Evolutionary conservation across 2,113 vertebrate species (phyloP).

Genomic region (Notarius lentiginosus): DNA sequence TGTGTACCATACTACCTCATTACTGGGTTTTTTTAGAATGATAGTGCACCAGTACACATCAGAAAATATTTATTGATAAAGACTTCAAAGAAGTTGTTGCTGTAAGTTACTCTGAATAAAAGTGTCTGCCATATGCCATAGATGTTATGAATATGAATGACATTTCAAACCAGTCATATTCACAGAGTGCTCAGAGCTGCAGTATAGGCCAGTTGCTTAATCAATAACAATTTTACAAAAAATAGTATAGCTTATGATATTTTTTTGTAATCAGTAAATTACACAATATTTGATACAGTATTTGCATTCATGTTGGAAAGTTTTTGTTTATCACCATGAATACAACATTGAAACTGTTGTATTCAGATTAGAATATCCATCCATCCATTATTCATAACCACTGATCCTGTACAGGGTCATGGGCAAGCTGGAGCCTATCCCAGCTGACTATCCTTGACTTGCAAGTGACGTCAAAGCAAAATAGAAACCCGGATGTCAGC

Average conservation of each 20-base stretch:
- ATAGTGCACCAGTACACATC: neutral
- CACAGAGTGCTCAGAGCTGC: neutral
- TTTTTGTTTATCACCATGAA: no score
- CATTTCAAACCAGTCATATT: neutral
- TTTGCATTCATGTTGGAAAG: no score
- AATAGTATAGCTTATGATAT: neutral
- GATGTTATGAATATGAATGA: neutral
- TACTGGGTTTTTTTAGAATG: neutral
- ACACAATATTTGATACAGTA: neutral
- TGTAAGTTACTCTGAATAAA: neutral
- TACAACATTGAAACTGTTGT: no score
- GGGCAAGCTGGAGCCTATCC: no score
- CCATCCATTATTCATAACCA: no score
- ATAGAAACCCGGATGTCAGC: no score
- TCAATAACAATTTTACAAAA: neutral
- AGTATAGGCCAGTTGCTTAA: neutral
- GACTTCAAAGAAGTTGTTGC: neutral
- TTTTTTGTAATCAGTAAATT: neutral
- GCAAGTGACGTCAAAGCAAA: no score
- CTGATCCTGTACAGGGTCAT: no score
- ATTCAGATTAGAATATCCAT: no score
- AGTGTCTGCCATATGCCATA: neutral
- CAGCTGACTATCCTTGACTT: no score
- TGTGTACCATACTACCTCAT: neutral
- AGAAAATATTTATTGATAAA: neutral